A percentile compares a stretch with the other conserved stretches of the same genome.
Conservation (phyloP, 2,113 vertebrate genomes). For the Carassius auratus region DNA sequence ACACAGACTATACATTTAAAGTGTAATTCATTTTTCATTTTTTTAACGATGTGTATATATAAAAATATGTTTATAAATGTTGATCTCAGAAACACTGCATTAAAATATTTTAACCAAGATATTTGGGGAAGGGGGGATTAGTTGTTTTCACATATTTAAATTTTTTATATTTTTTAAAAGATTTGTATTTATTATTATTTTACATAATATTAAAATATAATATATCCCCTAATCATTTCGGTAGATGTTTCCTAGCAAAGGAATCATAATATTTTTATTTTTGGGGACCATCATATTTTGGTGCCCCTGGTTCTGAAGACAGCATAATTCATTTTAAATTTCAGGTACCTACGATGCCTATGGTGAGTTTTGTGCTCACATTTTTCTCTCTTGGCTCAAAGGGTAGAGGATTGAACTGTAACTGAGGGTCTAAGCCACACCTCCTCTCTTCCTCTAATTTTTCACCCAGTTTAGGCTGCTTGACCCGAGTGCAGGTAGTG, state of each 20-base stretch:
- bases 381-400: slow-evolving; percentile 55
- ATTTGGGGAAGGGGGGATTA: background rate
- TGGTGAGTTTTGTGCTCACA: slow-evolving; percentile 48
- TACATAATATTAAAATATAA: background rate
- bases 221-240: background rate
- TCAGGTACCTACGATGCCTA: background rate
- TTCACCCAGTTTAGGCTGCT: slow-evolving; percentile 38
- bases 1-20: no score
- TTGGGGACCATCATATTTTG: background rate
- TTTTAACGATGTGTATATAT: background rate
- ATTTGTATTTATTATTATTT: no score
- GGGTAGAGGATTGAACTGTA: slow-evolving; percentile 60
- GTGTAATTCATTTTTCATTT: no score
- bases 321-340: background rate
- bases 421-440: slow-evolving; percentile 58
- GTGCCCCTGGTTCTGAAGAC: no score
- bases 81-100: no score
- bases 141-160: background rate
- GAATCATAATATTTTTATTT: background rate
- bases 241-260: background rate
- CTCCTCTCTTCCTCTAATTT: slow-evolving; percentile 8
- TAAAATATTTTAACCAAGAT: background rate
- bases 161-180: no score
- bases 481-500: slow-evolving; percentile 39
- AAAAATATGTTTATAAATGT: background rate